Percentiles rank a stretch among this genome's conserved stretches.
Evolutionary conservation across 2,113 vertebrate genomes (phyloP).

Genomic region (Podiceps cristatus): DNA sequence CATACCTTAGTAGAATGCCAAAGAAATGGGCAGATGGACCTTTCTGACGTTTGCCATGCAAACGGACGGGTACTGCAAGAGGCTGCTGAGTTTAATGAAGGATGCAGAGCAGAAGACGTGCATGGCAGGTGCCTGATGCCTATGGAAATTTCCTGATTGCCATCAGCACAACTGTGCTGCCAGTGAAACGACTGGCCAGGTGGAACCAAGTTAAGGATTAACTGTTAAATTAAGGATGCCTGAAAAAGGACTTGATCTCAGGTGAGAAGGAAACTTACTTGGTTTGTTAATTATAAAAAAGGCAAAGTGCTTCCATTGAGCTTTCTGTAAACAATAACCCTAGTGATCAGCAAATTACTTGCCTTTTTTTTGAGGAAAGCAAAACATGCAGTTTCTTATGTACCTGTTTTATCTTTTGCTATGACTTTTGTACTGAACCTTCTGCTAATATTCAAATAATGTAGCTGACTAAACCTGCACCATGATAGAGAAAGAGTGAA

Average conservation of each 20-base stretch:
- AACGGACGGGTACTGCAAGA: accelerated
- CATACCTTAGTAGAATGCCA: not conserved
- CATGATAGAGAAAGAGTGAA: not conserved
- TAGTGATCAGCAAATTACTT: not conserved
- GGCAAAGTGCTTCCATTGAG: not conserved
- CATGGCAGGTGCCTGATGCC: not conserved
- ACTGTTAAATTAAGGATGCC: not conserved
- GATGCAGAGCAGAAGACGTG: not conserved
- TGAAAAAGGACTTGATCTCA: not conserved
- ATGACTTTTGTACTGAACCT: not conserved
- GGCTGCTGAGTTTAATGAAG: not conserved
- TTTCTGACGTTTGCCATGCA: not conserved
- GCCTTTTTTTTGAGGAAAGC: not conserved
- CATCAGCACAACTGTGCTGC: not conserved
- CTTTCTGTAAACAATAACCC: not conserved
- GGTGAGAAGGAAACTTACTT: not conserved
- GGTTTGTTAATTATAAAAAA: not conserved
- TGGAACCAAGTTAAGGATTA: not conserved
- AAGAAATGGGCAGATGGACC: not conserved
- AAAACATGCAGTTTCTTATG: not conserved
- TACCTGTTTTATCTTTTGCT: not conserved
- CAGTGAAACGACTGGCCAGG: not conserved
- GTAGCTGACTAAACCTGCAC: not conserved
- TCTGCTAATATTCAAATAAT: not conserved
- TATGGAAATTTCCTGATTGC: not conserved